Conservation (phyloP, 2,113 vertebrate genomes). For the Sula dactylatra region DNA sequence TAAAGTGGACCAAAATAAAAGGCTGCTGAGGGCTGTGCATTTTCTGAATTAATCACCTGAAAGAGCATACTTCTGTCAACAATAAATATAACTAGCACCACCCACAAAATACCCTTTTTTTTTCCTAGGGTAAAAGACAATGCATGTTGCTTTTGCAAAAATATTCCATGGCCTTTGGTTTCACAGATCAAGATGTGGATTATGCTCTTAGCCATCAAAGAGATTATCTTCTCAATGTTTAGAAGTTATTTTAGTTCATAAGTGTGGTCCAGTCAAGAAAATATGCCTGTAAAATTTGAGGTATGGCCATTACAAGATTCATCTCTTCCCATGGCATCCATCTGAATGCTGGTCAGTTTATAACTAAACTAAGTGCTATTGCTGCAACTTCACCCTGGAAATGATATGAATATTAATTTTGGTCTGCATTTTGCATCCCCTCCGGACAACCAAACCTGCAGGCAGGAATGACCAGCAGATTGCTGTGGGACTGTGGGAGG, state of each 20-base stretch:
- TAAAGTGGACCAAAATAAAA: neutral
- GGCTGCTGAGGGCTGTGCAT: neutral
- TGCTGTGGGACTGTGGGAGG: neutral
- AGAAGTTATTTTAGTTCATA: neutral
- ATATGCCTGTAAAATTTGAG: neutral
- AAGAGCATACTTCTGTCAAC: neutral
- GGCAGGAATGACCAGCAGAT: neutral
- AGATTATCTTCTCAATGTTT: neutral
- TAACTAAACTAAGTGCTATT: neutral
- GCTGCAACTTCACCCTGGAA: neutral
- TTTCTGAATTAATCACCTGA: neutral
- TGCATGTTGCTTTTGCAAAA: neutral
- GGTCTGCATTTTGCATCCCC: neutral
- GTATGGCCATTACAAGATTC: neutral
- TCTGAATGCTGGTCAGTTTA: neutral
- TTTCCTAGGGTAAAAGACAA: neutral
- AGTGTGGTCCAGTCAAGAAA: neutral
- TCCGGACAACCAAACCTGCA: neutral
- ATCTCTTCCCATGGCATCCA: neutral
- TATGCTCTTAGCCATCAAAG: neutral
- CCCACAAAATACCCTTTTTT: neutral
- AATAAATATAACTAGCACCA: neutral
- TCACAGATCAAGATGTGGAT: neutral
- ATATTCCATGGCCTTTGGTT: neutral
- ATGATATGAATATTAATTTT: neutral